Conservation (phyloP, 2,888 invertebrate species). For the Eilema sororculum region DNA sequence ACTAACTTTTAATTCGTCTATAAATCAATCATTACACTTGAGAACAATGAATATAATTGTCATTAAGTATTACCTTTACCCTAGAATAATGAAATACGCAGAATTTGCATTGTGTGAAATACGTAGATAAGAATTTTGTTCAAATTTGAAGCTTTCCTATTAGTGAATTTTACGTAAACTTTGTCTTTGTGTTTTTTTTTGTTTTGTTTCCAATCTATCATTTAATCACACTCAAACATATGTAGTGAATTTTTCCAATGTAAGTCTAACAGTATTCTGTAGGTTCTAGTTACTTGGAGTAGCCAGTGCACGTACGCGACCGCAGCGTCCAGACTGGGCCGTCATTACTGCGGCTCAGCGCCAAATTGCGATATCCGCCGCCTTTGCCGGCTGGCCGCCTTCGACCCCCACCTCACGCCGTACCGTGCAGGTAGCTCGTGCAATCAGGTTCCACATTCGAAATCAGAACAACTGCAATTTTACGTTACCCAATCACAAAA, state of each 20-base stretch:
- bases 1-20: too few species aligned
- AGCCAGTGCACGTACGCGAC: conserved; percentile 73
- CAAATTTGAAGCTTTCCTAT: too few species aligned
- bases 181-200: not conserved
- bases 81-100: too few species aligned
- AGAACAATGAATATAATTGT: too few species aligned
- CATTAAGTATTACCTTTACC: too few species aligned
- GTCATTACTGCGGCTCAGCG: conserved; percentile 75
- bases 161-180: too few species aligned
- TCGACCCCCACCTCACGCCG: conserved; percentile 22
- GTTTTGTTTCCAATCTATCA: not conserved
- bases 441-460: conserved; percentile 43
- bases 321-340: conserved; percentile 62
- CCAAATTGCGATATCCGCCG: conserved; percentile 82
- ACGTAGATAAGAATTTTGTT: too few species aligned
- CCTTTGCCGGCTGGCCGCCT: conserved; percentile 47
- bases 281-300: conserved; percentile 53
- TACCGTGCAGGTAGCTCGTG: conserved; percentile 37
- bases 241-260: conserved; percentile 33
- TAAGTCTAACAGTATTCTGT: conserved; percentile 47
- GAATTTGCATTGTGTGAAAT: too few species aligned
- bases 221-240: not conserved
- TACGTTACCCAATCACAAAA: not conserved
- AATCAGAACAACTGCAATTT: conserved; percentile 34
- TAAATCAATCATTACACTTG: too few species aligned